Percentiles rank a stretch among this genome's conserved stretches.
These are phyloP conservation scores for Steinernema hermaphroditum DNA, from an alignment of 2,888 invertebrate genomes.

Conservation along the genomic window DNA sequence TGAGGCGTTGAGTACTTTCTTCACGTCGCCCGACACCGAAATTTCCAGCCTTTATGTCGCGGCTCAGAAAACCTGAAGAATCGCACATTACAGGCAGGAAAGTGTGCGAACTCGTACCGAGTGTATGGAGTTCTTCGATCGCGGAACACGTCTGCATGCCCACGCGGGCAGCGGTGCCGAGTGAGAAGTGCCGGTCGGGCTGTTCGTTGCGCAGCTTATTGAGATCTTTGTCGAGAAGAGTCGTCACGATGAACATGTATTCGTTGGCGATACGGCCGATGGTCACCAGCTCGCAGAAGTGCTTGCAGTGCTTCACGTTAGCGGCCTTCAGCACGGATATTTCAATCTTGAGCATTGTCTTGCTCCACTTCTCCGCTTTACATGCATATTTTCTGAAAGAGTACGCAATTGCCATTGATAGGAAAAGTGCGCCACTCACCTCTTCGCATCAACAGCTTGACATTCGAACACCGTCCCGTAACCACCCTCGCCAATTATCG, in stretches of 20 bases:
- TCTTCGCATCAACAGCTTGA: neutral
- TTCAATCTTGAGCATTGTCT: constrained; percentile 42
- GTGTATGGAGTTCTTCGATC: constrained; percentile 47
- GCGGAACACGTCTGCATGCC: constrained; percentile 48
- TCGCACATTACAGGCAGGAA: no score
- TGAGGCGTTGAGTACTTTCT: constrained; percentile 37
- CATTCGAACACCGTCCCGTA: constrained; percentile 38
- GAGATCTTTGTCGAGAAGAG: constrained; percentile 49
- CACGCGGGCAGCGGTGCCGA: constrained; percentile 50
- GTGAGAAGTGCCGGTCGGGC: constrained; percentile 44
- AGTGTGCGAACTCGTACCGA: constrained; percentile 34
- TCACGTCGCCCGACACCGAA: constrained; percentile 56
- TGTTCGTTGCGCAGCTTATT: constrained; percentile 45
- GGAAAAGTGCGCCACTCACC: neutral
- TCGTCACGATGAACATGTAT: constrained; percentile 54
- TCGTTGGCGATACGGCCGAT: constrained; percentile 39
- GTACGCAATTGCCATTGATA: neutral
- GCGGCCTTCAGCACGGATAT: constrained; percentile 44
- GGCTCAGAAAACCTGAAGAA: constrained; percentile 24
- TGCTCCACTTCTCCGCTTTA: constrained; percentile 56
- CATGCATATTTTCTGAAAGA: constrained; percentile 46
- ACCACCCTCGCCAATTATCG: constrained; percentile 37
- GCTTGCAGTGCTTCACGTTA: constrained; percentile 36
- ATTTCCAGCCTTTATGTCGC: constrained; percentile 61
- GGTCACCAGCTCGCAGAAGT: constrained; percentile 47